A percentile compares a stretch with the other conserved stretches of the same genome.
Evolutionary conservation across 2,797 vertebrate genomes (phyloP).

Genomic region (Potorous gilbertii): DNA sequence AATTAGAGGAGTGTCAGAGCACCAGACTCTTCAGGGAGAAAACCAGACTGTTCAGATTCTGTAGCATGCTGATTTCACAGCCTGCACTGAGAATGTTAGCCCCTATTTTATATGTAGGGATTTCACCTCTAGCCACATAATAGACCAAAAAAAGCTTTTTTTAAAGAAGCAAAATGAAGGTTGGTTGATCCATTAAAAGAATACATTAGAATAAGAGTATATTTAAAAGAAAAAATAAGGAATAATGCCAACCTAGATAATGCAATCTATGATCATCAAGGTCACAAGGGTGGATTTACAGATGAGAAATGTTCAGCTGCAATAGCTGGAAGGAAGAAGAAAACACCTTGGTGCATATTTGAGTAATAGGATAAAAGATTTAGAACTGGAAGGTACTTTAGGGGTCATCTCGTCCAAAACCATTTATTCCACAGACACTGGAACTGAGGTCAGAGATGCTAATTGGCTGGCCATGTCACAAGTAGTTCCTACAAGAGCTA

Average conservation of each 20-base stretch:
- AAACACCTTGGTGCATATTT: neutral
- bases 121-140: neutral
- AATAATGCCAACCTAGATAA: neutral
- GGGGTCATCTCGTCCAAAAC: neutral
- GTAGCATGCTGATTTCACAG: conserved; percentile 42
- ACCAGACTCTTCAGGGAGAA: neutral
- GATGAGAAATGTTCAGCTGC: neutral
- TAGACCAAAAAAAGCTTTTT: too few species aligned
- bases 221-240: neutral
- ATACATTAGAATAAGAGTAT: neutral
- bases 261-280: neutral
- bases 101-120: neutral
- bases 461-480: neutral
- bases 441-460: neutral
- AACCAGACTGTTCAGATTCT: neutral
- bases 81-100: conserved; percentile 4
- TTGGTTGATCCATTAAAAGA: neutral
- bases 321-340: neutral
- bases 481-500: neutral
- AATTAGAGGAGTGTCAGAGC: conserved; percentile 1
- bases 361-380: neutral
- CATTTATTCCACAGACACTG: neutral
- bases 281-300: neutral
- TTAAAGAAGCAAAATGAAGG: neutral
- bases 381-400: neutral